Evolutionary conservation across 2,797 vertebrate genomes (phyloP).

Genomic region (Erethizon dorsatum): DNA sequence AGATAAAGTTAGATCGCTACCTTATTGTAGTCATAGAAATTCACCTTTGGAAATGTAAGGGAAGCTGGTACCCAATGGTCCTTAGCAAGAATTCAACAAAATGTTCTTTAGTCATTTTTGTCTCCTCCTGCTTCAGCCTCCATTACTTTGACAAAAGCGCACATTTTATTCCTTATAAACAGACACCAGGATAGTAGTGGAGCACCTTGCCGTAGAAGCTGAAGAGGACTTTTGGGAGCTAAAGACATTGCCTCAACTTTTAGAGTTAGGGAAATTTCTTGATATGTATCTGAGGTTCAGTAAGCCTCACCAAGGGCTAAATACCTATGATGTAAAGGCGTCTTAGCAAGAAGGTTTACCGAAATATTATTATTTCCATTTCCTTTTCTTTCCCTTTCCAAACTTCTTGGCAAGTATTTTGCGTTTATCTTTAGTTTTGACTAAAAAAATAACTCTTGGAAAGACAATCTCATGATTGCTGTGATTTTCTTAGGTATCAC

Average conservation of each 20-base stretch:
- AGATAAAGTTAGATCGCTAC: background rate
- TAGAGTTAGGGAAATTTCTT: background rate
- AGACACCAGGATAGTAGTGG: background rate
- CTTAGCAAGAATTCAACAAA: background rate
- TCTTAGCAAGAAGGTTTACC: background rate
- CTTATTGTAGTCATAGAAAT: background rate
- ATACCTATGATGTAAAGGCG: background rate
- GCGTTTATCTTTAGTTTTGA: background rate
- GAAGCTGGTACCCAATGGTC: background rate
- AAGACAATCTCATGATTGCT: background rate
- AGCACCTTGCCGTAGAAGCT: background rate
- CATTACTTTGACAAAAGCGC: background rate
- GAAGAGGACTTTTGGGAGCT: background rate
- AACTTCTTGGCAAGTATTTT: background rate
- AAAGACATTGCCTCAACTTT: background rate
- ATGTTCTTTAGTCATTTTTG: background rate
- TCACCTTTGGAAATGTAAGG: background rate
- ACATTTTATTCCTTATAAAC: background rate
- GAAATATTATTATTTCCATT: background rate
- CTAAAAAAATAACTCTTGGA: background rate
- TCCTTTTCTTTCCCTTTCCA: background rate
- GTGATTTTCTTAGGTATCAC: background rate
- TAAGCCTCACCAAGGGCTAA: background rate
- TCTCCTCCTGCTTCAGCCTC: background rate
- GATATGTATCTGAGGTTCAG: background rate